Base-by-base conservation (phyloP, 2,888 invertebrate species). In the Nasonovia ribisnigri region DNA sequence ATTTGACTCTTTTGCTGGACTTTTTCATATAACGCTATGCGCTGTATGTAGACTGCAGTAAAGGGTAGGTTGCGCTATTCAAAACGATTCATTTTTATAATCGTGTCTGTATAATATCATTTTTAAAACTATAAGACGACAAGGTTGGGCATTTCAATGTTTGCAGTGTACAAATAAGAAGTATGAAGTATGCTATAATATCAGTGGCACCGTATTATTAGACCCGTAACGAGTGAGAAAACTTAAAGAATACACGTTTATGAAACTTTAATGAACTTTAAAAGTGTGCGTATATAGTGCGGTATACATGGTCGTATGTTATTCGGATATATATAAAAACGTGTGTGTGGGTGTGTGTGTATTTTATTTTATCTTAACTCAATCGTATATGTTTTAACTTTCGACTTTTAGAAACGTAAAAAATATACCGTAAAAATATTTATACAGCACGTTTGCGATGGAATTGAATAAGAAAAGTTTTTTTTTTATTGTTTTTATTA, bases 251-350 rank as follows among this genome's bases (percentile, higher is more conserved):
- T 77, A 77, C 48, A 90, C 90, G 48, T 90, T 90, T 48, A 90
- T 90, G 90, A 90, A 90, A 90, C 90, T 90, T 77, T 48, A 84
- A 90, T 84, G 90, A 84, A 90, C 90, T 90, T 90, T 90, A 29
- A 84, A 90, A 90, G 77, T 26, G 8, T 90, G 29, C 26, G 36
- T 84, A 77, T 46, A 60, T 90, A 67, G 90, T 60, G n/a, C n/a
- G 26, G 24, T 67, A 36, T 20, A 16, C 20, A 77, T 77, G 36
- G n/a, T 20, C n/a, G n/a, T 43, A 60, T 5, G 16, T 60, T 90
- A 48, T 36, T 90, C 24, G 13, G 46, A 90, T n/a, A n/a, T 8
- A 43, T 42, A 88, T 57, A n/a, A 0, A 26, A 29, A 29, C 29
- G 29, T 5, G 10, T 16, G 6, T 89, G 51, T 60, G 36, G 36